Evolutionary conservation across 2,888 invertebrate species (phyloP), one percentile per base, ranked within the genome.

Genomic region (Invenusta paracnida): DNA sequence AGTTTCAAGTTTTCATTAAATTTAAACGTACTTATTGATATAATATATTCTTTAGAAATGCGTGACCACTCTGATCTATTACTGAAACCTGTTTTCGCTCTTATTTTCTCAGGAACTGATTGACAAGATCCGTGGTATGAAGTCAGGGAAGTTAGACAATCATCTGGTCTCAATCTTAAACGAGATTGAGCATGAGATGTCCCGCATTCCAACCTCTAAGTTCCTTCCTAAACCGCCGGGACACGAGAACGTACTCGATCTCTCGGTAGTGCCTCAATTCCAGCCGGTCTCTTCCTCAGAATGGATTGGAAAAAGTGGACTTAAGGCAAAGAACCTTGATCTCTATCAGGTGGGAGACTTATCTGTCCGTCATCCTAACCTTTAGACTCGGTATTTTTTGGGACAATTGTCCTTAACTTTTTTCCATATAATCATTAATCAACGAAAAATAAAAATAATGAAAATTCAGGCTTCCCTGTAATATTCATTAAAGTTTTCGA

Each of bases 71-170:
- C n/a, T n/a, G n/a, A n/a, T n/a, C n/a, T n/a, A n/a, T n/a, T n/a
- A n/a, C n/a, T n/a, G n/a, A n/a, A n/a, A n/a, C n/a, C n/a, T n/a
- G n/a, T n/a, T n/a, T n/a, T n/a, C n/a, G n/a, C n/a, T n/a, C n/a
- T n/a, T n/a, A n/a, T n/a, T n/a, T n/a, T n/a, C n/a, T 13, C 85
- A 91, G 88, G 90, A 91, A 84, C 89, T 91, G 83, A 89, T 91
- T 86, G 90, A 90, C 87, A 91, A 91, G 87, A 91, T 92, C 82
- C 90, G 90, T 86, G 91, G 91, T 82, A 91, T 92, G 91, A 88
- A 90, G 73, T 88, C 90, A 85, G 92, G 91, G 30, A 89, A 91
- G 89, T 89, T 92, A 88, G 91, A 91, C 66, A 91, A 89, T 87
- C 91, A 91, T 25, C 88, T 91, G 0, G 90, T 91, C 87, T 90